A percentile compares a stretch with the other conserved stretches of the same genome.
Evolutionary conservation across 2,888 invertebrate species (phyloP).

Genomic region (Gandaritis pyraliata): DNA sequence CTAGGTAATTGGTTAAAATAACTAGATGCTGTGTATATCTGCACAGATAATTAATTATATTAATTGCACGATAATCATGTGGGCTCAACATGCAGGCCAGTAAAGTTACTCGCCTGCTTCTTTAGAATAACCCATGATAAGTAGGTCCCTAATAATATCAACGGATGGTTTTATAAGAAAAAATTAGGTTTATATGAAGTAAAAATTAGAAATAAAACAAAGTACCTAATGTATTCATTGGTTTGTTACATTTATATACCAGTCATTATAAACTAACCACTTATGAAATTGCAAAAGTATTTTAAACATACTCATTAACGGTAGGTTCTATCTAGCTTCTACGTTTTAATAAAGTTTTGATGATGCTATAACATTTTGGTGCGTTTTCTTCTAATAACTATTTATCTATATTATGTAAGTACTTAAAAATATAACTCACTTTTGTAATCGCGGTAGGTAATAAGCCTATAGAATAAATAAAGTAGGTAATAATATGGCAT

Average conservation of each 20-base stretch:
- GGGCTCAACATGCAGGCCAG: neutral
- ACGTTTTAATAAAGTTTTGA: conserved; percentile 45
- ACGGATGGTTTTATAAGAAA: conserved; percentile 11
- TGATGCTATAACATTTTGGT: conserved; percentile 25
- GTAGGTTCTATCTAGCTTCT: conserved; percentile 38
- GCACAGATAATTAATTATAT: neutral
- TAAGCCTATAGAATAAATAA: no score
- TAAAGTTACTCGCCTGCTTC: neutral
- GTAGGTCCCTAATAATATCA: no score
- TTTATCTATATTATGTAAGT: no score
- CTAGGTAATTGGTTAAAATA: neutral
- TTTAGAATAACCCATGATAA: no score
- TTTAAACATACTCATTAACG: conserved; percentile 37
- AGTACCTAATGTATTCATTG: conserved; percentile 45
- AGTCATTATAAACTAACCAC: conserved; percentile 36
- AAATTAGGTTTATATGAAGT: neutral
- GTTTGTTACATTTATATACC: conserved; percentile 34
- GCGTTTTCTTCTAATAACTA: neutral
- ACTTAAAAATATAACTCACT: no score
- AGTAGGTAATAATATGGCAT: no score
- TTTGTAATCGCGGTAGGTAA: no score
- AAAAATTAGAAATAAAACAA: conserved; percentile 8
- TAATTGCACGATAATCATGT: no score
- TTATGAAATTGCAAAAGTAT: conserved; percentile 45
- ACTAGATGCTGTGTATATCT: neutral